Conservation (phyloP, 2,113 vertebrate genomes). For the Rhabdomys dilectus region DNA sequence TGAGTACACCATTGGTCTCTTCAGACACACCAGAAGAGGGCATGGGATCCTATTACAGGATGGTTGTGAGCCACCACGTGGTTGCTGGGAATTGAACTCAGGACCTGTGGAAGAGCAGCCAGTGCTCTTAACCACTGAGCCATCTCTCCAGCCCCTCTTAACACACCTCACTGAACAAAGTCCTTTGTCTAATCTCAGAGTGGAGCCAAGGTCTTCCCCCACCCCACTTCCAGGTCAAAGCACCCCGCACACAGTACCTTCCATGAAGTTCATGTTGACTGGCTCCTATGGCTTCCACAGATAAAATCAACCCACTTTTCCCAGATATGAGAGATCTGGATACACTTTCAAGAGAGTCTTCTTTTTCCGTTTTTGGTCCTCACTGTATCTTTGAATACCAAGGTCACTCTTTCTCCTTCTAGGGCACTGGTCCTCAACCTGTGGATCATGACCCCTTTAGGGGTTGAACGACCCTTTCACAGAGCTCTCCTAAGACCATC, state of each 20-base stretch:
- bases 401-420: background rate
- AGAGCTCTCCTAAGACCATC: background rate
- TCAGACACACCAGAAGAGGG: too few species aligned
- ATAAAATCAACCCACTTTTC: background rate
- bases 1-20: too few species aligned
- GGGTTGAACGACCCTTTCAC: background rate
- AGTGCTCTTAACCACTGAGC: too few species aligned
- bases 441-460: background rate
- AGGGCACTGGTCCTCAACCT: background rate
- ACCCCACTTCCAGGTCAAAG: background rate
- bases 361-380: background rate
- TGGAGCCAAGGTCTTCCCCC: accelerated
- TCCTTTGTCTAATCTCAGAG: background rate
- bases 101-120: too few species aligned
- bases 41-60: too few species aligned
- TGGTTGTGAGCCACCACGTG: too few species aligned
- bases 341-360: background rate
- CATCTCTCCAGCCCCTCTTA: background rate
- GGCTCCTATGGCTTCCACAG: background rate
- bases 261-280: background rate
- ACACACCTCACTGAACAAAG: background rate
- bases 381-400: background rate
- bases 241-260: background rate
- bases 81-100: too few species aligned
- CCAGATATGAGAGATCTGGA: too few species aligned